Evolutionary conservation across 2,797 vertebrate genomes (phyloP).

Genomic region (Pangasius larnaudii): DNA sequence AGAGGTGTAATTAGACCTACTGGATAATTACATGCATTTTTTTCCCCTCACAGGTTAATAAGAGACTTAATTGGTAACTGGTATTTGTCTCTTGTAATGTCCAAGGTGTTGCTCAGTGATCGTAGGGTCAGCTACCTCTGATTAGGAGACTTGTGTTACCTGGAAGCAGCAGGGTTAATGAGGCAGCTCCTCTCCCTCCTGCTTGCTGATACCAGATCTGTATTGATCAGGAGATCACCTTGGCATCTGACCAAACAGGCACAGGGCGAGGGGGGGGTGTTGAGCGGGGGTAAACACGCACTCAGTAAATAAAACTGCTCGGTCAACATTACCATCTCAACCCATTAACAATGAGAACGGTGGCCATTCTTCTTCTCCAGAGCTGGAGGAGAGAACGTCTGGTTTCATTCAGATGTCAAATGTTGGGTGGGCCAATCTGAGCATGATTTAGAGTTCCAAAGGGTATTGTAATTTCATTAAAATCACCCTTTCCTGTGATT

Average conservation of each 20-base stretch:
- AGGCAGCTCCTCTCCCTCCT: conserved; percentile 41
- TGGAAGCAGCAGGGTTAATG: conserved; percentile 54
- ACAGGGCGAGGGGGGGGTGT: not conserved
- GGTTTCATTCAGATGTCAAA: conserved; percentile 39
- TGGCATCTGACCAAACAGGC: conserved; percentile 75
- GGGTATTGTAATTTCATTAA: conserved; percentile 29
- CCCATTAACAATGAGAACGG: conserved; percentile 74
- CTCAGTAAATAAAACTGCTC: conserved; percentile 77
- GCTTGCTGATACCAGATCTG: conserved; percentile 68
- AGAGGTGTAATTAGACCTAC: conserved; percentile 4
- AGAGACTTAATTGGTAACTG: conserved; percentile 35
- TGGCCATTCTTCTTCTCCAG: conserved; percentile 59
- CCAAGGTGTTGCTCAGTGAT: conserved; percentile 35
- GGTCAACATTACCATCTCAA: conserved; percentile 77
- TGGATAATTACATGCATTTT: conserved; percentile 8
- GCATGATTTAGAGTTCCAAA: conserved; percentile 33
- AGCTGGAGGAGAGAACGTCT: conserved; percentile 49
- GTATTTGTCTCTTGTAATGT: conserved; percentile 38
- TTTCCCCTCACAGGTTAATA: conserved; percentile 29
- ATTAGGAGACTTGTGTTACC: conserved; percentile 48
- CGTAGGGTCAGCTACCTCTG: conserved; percentile 46
- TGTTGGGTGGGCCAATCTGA: conserved; percentile 43
- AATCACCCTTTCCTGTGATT: conserved; percentile 13
- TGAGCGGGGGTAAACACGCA: conserved; percentile 69
- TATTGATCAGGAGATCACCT: conserved; percentile 79